Base-by-base conservation (phyloP, 2,113 vertebrate genomes). In the Dinomys branickii region DNA sequence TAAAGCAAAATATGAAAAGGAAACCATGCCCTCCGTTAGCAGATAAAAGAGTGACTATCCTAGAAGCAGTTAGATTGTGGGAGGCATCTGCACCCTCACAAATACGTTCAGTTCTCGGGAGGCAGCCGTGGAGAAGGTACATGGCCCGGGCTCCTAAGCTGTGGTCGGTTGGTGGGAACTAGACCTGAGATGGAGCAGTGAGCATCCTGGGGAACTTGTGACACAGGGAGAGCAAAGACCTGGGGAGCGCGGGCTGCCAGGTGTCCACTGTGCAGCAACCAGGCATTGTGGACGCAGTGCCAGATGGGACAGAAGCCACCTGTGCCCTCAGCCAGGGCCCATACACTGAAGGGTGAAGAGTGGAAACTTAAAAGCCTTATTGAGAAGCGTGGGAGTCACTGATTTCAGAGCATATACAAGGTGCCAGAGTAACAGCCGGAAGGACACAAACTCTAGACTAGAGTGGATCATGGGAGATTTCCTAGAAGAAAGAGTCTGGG, bases 1-100 rank as follows among this genome's bases (percentile, higher is more conserved):
- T 5, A 24, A 22, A 87, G n/a, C 1, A 33, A 10, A 19, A 20
- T 41, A 7, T n/a, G 26, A 11, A 24, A 56, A 28, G 35, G 24
- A 44, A 44, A 30, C 11, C 30, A 20, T 0, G 9, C 8, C 73
- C 61, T 47, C 54, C 3, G 0, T 19, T 0, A 28, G 77, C 56
- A 6, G 20, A 19, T 28, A 14, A 3, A 28, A 20, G 5, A 38
- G 35, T 20, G 22, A n/a, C 16, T 13, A 2, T 4, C 6, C 8
- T 17, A 2, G 30, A 8, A 33, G 5, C 11, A 28, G 58, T 24
- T 9, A 0, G 33, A 2, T 19, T 17, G 56, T 24, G 10, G 63
- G 67, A 56, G 47, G 47, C 0, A 0, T 22, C 10, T 0, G 7
- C 3, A 63, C n/a, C 84, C n/a, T 52, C 22, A n/a, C 65, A 63